A percentile compares a stretch with the other conserved stretches of the same genome.
Evolutionary conservation across 2,888 invertebrate species (phyloP).

Genomic region (Apotomis turbidana): DNA sequence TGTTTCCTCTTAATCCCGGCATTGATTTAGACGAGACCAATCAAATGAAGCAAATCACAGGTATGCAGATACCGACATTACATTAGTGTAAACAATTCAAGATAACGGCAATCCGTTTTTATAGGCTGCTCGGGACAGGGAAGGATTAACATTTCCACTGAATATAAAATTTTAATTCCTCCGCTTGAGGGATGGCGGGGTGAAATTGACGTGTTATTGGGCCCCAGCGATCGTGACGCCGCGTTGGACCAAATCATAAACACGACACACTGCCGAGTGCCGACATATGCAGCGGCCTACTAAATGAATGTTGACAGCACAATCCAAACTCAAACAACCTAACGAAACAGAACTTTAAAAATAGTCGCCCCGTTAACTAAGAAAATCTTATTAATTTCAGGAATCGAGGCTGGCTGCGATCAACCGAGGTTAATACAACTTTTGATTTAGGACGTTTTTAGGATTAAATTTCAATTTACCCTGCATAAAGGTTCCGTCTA

Average conservation of each 20-base stretch:
- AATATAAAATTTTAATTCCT: slow-evolving; percentile 79
- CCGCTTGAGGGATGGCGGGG: slow-evolving; percentile 65
- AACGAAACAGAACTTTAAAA: background rate
- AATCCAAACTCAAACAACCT: background rate
- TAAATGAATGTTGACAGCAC: background rate
- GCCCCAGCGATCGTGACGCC: slow-evolving; percentile 59
- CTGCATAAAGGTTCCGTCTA: too few species aligned
- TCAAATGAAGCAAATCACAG: background rate
- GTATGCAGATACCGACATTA: slow-evolving; percentile 22
- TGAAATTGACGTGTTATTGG: slow-evolving; percentile 76
- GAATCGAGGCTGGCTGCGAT: too few species aligned
- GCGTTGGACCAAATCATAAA: slow-evolving; percentile 46
- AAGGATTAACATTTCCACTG: slow-evolving; percentile 78
- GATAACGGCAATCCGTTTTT: slow-evolving; percentile 74
- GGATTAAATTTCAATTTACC: too few species aligned
- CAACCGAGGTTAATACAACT: too few species aligned
- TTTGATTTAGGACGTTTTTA: too few species aligned
- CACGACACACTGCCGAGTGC: slow-evolving; percentile 17
- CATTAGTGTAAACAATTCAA: slow-evolving; percentile 68
- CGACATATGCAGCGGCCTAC: slow-evolving; percentile 11
- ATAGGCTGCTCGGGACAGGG: slow-evolving; percentile 70
- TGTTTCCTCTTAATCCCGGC: too few species aligned
- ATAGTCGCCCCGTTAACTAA: background rate
- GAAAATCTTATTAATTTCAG: too few species aligned
- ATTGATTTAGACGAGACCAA: background rate